Evolutionary conservation across 1,140 invertebrate species (phyloP), one percentile per base, ranked within the genome.

Genomic region (Sinella curviseta): DNA sequence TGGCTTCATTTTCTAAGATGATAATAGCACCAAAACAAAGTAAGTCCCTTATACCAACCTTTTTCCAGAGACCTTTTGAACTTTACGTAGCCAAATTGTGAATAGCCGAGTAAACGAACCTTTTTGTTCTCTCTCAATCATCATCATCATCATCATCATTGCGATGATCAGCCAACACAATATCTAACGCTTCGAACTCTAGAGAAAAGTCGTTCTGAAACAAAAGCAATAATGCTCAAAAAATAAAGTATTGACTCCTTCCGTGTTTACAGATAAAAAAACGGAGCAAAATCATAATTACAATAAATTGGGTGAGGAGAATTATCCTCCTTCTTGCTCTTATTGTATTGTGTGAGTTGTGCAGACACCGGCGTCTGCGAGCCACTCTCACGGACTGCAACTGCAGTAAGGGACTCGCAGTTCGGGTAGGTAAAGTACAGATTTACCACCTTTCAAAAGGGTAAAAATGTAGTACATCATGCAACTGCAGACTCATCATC

Each of bases 21-120:
- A 8, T 70, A 70, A 70, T 70, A 70, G 31, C 65, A 31, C 12
- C 28, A 70, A 65, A 65, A 70, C 65, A 70, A 70, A 70, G 65
- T 70, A 70, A 70, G 65, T 12, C 12, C 26, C 65, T 2, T 70
- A 31, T 14, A 70, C 65, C 65, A 70, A 31, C 65, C 65, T 70
- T 60, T 48, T 70, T 70, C 30, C 65, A 70, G 28, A 70, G 65
- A 70, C 65, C 65, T 70, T 70, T 70, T 70, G 65, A 70, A 70
- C 65, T 70, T 33, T 14, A 12, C 57, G 8, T 17, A 33, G 30
- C 28, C 65, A 70, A 70, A 30, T 14, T 33, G 65, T 30, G 65
- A 70, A 70, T 70, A 70, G 8, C 65, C 65, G 31, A 17, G 65
- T 70, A 60, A 60, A 60, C 57, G 57, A 60, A 60, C 57, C 57